Conservation (phyloP, 2,797 vertebrate species). For the Silurus aristotelis region DNA sequence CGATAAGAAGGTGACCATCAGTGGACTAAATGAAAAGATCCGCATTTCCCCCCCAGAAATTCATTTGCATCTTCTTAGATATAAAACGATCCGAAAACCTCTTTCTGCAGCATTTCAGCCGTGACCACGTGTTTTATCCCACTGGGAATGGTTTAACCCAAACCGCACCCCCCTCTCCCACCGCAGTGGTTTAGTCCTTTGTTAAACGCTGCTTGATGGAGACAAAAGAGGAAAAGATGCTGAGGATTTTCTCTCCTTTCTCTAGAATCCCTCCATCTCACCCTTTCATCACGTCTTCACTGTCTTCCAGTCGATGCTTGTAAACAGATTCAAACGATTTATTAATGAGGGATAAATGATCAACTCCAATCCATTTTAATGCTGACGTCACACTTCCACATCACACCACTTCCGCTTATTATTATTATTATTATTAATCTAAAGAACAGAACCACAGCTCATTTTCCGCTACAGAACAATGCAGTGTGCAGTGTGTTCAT, state of each 20-base stretch:
- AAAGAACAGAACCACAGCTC: background rate
- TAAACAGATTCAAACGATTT: background rate
- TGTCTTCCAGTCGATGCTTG: background rate
- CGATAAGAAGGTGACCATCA: background rate
- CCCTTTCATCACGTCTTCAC: background rate
- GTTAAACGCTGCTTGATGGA: slow-evolving; percentile 13
- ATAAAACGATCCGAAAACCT: background rate
- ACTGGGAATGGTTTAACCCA: background rate
- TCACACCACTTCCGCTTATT: background rate
- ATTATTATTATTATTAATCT: background rate
- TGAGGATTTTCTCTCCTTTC: background rate
- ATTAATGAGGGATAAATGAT: background rate
- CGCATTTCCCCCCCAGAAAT: background rate
- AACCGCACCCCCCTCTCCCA: background rate
- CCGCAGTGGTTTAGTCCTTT: slow-evolving; percentile 21
- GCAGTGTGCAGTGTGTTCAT: too few relatives aligned
- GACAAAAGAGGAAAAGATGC: slow-evolving; percentile 22
- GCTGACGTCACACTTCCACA: background rate
- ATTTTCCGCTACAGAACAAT: background rate
- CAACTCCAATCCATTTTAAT: background rate
- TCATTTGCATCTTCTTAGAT: background rate
- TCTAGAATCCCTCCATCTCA: background rate
- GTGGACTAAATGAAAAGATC: background rate
- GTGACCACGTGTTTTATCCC: background rate
- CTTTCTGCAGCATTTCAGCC: too few relatives aligned